Evolutionary conservation across 2,113 vertebrate genomes (phyloP), one percentile per base, ranked within the genome.

Genomic region (Lophius piscatorius): DNA sequence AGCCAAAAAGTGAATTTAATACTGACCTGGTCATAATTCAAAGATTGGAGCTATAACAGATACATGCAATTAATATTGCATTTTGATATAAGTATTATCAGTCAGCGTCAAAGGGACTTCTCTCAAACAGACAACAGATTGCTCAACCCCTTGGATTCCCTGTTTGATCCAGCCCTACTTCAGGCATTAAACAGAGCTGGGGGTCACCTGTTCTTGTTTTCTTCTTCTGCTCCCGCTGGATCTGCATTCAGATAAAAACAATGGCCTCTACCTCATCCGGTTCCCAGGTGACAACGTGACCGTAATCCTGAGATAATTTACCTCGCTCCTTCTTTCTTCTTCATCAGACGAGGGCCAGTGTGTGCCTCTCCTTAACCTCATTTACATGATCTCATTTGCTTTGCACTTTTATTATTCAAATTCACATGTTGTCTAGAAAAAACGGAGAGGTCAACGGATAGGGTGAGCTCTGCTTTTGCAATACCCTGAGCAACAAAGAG

Each of bases 391-490:
- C 76, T 87, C 84, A 88, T 87, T 65, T 87, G 68, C 50, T 45
- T 17, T 9, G 1, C 59, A 90, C 79, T 87, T 90, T 91, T 88
- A 88, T 90, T 45, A 90, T 91, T 90, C 69, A 87, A 87, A 91
- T 90, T 63, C 4, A 22, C 22, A 56, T 63, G 70, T 85, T 74
- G 66, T 68, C 45, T 13, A 29, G 48, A 63, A 70, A 55, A 48
- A 46, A 42, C 4, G 10, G 55, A 63, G 16, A 22, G 44, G 26
- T 12, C 33, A 26, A 31, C 17, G 20, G 39, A 47, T 23, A 24
- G 20, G 40, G 10, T 51, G 38, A 33, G 4, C 65, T 63, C 74
- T 75, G 48, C 76, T 71, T 41, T 63, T 62, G 60, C 75, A 58
- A 78, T 64, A 70, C 46, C 65, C 64, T 41, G 56, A 81, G 64